These are phyloP conservation scores for Rhamnusium bicolor DNA, from an alignment of 2,888 invertebrate genomes.

Conservation along the genomic window DNA sequence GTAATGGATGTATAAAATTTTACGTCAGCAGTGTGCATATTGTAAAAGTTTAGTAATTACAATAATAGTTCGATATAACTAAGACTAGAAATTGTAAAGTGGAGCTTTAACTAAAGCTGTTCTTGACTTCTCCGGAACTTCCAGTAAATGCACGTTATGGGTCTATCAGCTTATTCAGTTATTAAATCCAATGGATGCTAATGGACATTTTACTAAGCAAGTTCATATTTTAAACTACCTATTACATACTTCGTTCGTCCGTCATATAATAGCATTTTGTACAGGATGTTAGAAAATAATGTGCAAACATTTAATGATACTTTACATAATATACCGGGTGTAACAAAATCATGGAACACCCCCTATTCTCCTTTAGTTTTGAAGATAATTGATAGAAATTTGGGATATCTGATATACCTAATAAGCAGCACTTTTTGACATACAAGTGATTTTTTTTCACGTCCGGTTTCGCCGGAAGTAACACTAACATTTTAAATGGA, in stretches of 20 bases:
- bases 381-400: too few relatives aligned
- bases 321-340: too few relatives aligned
- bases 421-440: too few relatives aligned
- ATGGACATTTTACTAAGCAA: conserved; percentile 9
- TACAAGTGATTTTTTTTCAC: too few relatives aligned
- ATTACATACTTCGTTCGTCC: background rate
- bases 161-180: conserved; percentile 18
- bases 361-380: too few relatives aligned
- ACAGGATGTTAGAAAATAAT: background rate
- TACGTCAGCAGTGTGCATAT: conserved; percentile 22
- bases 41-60: conserved; percentile 33
- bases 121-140: conserved; percentile 28
- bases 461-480: too few relatives aligned
- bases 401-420: too few relatives aligned
- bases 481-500: too few relatives aligned
- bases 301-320: too few relatives aligned
- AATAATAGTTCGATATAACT: conserved; percentile 34
- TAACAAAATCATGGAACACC: too few relatives aligned
- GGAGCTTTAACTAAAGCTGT: conserved; percentile 5
- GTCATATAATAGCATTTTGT: background rate
- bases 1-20: conserved; percentile 23
- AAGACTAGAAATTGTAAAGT: conserved; percentile 28
- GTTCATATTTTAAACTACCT: background rate
- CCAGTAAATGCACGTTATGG: conserved; percentile 22
- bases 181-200: conserved; percentile 16